phyloP scores from a whole-genome alignment of 2,113 vertebrate genomes.

The Echinops telfairi region DNA sequence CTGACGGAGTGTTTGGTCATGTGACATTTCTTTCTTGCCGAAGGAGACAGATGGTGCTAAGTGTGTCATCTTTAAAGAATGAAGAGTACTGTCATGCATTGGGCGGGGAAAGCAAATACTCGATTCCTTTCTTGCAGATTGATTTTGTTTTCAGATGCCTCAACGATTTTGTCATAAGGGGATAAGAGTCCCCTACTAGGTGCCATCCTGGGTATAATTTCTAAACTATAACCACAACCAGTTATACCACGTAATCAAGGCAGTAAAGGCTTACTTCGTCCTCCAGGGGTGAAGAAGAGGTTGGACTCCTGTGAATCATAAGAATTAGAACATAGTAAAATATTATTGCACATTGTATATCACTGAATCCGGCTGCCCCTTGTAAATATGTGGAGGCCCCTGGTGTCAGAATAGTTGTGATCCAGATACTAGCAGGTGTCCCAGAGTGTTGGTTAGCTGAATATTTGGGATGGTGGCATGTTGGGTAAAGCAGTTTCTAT shows the following conservation, averaged over 20 bases:
- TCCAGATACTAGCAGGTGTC: background rate
- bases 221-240: accelerated
- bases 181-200: background rate
- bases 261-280: background rate
- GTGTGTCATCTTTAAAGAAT: slow-evolving; percentile 74
- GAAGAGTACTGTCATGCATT: slow-evolving; percentile 59
- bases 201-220: accelerated
- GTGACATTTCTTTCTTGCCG: slow-evolving; percentile 61
- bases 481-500: accelerated
- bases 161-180: accelerated
- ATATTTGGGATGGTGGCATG: accelerated
- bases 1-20: slow-evolving; percentile 63
- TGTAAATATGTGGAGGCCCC: background rate
- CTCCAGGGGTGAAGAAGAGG: accelerated
- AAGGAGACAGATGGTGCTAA: slow-evolving; percentile 78
- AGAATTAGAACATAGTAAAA: accelerated
- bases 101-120: slow-evolving; percentile 47
- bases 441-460: no score
- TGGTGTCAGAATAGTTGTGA: no score
- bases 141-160: background rate
- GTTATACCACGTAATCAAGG: accelerated
- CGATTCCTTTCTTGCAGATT: background rate
- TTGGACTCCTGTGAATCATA: accelerated
- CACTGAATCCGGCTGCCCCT: background rate
- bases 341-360: accelerated